A percentile compares a stretch with the other conserved stretches of the same genome.
These are phyloP conservation scores for Heliocidaris tuberculata DNA, from an alignment of 35 echinoderm and acorn worm genomes.

Conservation along the genomic window DNA sequence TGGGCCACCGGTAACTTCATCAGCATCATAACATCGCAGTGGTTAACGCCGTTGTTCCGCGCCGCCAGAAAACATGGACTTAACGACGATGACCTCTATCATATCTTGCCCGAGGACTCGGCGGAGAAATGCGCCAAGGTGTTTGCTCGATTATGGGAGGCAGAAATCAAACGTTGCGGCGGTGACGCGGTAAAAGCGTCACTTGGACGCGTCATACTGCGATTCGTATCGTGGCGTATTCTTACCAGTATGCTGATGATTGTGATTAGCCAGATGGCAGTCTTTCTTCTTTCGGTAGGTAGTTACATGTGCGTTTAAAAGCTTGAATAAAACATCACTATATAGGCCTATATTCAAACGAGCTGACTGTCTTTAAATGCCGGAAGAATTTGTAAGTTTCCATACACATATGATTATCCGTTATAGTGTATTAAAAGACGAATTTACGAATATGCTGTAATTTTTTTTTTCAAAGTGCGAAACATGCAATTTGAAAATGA, in stretches of 20 bases:
- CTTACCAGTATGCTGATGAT: not conserved
- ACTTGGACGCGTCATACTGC: not conserved
- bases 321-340: too few relatives aligned
- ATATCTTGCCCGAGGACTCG: not conserved
- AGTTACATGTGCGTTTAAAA: too few relatives aligned
- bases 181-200: not conserved
- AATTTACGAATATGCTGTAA: too few relatives aligned
- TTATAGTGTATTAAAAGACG: too few relatives aligned
- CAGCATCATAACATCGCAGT: not conserved
- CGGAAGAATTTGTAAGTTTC: too few relatives aligned
- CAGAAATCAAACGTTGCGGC: not conserved
- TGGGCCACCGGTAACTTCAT: not conserved
- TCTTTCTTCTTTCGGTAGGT: not conserved
- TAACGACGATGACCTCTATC: not conserved
- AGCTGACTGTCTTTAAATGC: too few relatives aligned
- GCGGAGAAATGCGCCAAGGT: not conserved
- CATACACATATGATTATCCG: too few relatives aligned
- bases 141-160: not conserved
- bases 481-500: too few relatives aligned
- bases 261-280: not conserved
- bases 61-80: not conserved
- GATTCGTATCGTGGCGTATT: slow-evolving; percentile 28
- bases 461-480: too few relatives aligned
- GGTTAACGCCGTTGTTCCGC: slow-evolving; percentile 7
- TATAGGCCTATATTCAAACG: too few relatives aligned